Evolutionary conservation across 2,113 vertebrate genomes (phyloP), one percentile per base, ranked within the genome.

Genomic region (Hydrochoerus hydrochaeris): DNA sequence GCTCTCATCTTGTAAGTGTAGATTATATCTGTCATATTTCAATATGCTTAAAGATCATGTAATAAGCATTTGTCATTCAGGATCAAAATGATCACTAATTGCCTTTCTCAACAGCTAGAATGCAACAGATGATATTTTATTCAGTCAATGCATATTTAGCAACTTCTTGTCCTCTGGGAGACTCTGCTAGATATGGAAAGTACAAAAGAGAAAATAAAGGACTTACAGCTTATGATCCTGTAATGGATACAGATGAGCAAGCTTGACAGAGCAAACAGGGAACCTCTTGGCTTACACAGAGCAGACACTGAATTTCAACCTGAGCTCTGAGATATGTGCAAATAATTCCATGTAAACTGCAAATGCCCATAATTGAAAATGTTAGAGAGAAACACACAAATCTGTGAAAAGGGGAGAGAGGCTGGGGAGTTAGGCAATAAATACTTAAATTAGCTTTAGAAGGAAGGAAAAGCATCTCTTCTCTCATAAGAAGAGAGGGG

Each of bases 51-150:
- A 90, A 91, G 44, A 58, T 73, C 60, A 16, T 62, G 3, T 54
- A 62, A 75, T 69, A 83, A 86, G 1, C 32, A 89, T 87, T 95
- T 96, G 30, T 13, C 77, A 38, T 86, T 85, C 10, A 95, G n/a
- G 32, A 83, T 52, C 35, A 90, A 92, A 92, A 90, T 87, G 30
- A 73, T 62, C 30, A 89, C 35, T 92, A 67, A 28, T 6, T 52
- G 35, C 1, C 2, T 54, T 69, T 82, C 17, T 87, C 26, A 84
- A 63, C 14, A 41, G 60, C 24, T 80, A 89, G 84, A 82, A 41
- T 13, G 41, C 22, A 93, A 71, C 44, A 77, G 20, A 67, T 38
- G 20, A 67, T 38, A 71, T 12, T 65, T 69, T 80, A 52, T 63
- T 87, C 35, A 58, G 71, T 38, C 58, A 93, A 57, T 2, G 91